phyloP scores from a whole-genome alignment of 2,797 vertebrate genomes.

The Anguilla megastoma region DNA sequence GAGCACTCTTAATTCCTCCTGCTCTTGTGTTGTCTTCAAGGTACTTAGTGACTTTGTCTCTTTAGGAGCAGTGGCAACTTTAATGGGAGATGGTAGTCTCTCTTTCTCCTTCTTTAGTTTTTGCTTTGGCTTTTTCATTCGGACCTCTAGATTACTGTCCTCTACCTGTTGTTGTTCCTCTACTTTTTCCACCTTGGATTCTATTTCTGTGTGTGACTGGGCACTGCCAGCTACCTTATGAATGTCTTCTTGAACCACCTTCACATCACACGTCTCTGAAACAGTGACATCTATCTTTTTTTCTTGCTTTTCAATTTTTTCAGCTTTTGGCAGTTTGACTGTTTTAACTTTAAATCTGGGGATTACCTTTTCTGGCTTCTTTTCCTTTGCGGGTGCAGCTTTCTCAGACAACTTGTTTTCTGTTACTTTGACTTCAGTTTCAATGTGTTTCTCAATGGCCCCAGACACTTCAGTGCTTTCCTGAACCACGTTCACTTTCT shows the following conservation, averaged over 20 bases:
- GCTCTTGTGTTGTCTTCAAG: constrained; percentile 60
- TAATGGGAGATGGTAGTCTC: constrained; percentile 55
- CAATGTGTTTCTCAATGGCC: constrained; percentile 29
- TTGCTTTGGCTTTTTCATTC: constrained; percentile 58
- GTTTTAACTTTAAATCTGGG: constrained; percentile 44
- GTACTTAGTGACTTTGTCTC: constrained; percentile 51
- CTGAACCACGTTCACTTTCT: constrained; percentile 51
- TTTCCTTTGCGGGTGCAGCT: constrained; percentile 46
- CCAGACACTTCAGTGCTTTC: constrained; percentile 53
- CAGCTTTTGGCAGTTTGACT: constrained; percentile 45
- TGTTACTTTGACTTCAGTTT: constrained; percentile 53
- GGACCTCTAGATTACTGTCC: constrained; percentile 56
- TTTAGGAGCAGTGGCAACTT: constrained; percentile 55
- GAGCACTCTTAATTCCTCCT: constrained; percentile 56
- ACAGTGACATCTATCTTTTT: constrained; percentile 4
- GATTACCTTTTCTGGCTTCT: constrained; percentile 49
- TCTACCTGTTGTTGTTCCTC: constrained; percentile 52
- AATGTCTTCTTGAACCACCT: constrained; percentile 50
- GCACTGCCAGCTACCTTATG: constrained; percentile 44
- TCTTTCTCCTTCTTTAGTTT: constrained; percentile 56
- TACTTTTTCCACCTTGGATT: constrained; percentile 55
- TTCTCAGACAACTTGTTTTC: constrained; percentile 42
- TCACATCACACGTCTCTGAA: constrained; percentile 52
- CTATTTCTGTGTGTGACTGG: constrained; percentile 39
- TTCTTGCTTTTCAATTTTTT: constrained; percentile 37